Evolutionary conservation across 2,888 invertebrate species (phyloP).

Genomic region (Eustalomyia histrio): DNA sequence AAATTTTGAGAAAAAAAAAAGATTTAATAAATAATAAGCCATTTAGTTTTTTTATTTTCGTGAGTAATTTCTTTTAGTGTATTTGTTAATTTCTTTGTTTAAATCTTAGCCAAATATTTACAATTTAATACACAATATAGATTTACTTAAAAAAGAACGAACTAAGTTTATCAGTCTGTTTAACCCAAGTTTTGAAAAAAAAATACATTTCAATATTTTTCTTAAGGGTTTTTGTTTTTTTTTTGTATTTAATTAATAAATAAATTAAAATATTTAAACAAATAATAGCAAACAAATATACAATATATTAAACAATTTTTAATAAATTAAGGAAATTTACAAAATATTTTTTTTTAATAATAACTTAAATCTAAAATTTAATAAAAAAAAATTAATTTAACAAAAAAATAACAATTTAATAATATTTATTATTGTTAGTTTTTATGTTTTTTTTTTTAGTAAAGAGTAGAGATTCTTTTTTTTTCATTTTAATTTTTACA

Average conservation of each 20-base stretch:
- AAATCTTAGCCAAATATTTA: slow-evolving; percentile 70
- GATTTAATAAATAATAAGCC: neutral
- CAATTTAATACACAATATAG: slow-evolving; percentile 68
- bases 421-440: slow-evolving; percentile 25
- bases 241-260: slow-evolving; percentile 41
- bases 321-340: neutral
- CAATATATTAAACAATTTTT: slow-evolving; percentile 8
- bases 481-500: slow-evolving; percentile 55
- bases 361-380: slow-evolving; percentile 4
- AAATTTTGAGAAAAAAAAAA: slow-evolving; percentile 17
- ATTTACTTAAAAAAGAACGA: slow-evolving; percentile 66
- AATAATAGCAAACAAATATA: slow-evolving; percentile 6
- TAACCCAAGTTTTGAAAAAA: slow-evolving; percentile 57
- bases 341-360: slow-evolving; percentile 1
- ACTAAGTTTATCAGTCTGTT: slow-evolving; percentile 78
- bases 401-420: slow-evolving; percentile 24
- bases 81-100: slow-evolving; percentile 32
- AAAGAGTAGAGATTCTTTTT: slow-evolving; percentile 41
- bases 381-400: slow-evolving; percentile 9
- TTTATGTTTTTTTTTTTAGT: slow-evolving; percentile 28
- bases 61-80: slow-evolving; percentile 21
- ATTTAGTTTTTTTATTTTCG: slow-evolving; percentile 11
- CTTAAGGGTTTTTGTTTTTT: slow-evolving; percentile 33
- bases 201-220: slow-evolving; percentile 30
- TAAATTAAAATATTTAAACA: slow-evolving; percentile 33